Conservation (phyloP, 2,888 invertebrate genomes). For the Yponomeuta plumbellus region DNA sequence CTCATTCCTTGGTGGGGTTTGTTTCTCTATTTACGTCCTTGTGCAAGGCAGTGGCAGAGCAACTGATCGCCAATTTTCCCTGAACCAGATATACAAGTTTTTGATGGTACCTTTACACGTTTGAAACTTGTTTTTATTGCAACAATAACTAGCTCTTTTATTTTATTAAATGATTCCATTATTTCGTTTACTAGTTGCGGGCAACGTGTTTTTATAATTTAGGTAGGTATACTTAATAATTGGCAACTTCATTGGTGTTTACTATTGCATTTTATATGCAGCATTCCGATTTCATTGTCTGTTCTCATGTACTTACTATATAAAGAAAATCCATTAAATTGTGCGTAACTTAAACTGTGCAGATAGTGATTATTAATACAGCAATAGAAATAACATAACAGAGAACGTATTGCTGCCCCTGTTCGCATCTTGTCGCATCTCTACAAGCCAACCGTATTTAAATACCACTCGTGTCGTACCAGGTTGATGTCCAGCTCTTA, state of each 20-base stretch:
- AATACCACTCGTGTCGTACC: too few relatives aligned
- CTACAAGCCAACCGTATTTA: background rate
- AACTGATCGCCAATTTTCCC: background rate
- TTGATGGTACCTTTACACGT: background rate
- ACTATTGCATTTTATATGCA: background rate
- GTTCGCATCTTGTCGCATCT: background rate
- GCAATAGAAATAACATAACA: background rate
- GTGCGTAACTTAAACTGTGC: background rate
- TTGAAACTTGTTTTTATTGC: background rate
- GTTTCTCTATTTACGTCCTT: slow-evolving; percentile 36
- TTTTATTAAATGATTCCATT: background rate
- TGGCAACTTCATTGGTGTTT: background rate
- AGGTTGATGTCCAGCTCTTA: too few relatives aligned
- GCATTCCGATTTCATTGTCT: background rate
- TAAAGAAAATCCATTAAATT: background rate
- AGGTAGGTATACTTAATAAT: too few relatives aligned
- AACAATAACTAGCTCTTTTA: background rate
- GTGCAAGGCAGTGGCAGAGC: background rate
- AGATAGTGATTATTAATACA: background rate
- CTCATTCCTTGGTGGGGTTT: slow-evolving; percentile 47
- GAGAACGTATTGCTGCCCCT: background rate
- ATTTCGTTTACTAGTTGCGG: too few relatives aligned
- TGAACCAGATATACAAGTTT: background rate
- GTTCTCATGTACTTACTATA: background rate
- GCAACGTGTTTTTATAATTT: too few relatives aligned